These are phyloP conservation scores for Cotesia glomerata DNA, from an alignment of 1,140 invertebrate species.

Conservation along the genomic window DNA sequence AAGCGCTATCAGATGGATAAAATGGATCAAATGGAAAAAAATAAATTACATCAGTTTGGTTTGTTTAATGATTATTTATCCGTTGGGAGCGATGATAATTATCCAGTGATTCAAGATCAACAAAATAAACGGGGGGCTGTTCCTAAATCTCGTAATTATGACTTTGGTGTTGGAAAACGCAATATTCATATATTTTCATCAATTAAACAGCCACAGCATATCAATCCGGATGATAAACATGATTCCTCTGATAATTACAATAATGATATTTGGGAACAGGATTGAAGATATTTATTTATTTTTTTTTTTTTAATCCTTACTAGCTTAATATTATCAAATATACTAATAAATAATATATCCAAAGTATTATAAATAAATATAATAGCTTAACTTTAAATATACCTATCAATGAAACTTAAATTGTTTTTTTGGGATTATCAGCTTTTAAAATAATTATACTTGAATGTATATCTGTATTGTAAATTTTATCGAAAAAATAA, in stretches of 20 bases:
- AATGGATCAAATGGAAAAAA: neutral
- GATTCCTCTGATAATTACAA: neutral
- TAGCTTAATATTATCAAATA: too few species aligned
- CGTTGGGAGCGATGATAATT: slow-evolving; percentile 14
- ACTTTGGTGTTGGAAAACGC: slow-evolving; percentile 62
- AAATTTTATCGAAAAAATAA: too few species aligned
- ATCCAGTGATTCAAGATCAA: slow-evolving; percentile 7
- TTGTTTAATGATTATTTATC: slow-evolving; percentile 29
- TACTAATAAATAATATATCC: too few species aligned
- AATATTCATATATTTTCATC: slow-evolving; percentile 20
- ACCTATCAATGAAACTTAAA: too few species aligned
- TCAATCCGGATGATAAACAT: too few species aligned
- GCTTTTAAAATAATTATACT: too few species aligned
- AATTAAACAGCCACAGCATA: slow-evolving; percentile 27
- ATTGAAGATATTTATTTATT: neutral
- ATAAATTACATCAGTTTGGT: slow-evolving; percentile 40
- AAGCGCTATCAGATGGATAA: slow-evolving; percentile 56
- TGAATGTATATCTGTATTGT: too few species aligned
- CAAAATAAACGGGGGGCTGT: slow-evolving; percentile 24
- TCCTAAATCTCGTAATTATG: slow-evolving; percentile 45
- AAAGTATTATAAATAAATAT: too few species aligned
- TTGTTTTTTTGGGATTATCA: too few species aligned
- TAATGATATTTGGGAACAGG: slow-evolving; percentile 12
- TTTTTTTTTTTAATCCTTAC: neutral
- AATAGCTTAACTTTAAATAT: too few species aligned